Evolutionary conservation across 2,113 vertebrate species (phyloP).

Genomic region (Hypanus sabinus): DNA sequence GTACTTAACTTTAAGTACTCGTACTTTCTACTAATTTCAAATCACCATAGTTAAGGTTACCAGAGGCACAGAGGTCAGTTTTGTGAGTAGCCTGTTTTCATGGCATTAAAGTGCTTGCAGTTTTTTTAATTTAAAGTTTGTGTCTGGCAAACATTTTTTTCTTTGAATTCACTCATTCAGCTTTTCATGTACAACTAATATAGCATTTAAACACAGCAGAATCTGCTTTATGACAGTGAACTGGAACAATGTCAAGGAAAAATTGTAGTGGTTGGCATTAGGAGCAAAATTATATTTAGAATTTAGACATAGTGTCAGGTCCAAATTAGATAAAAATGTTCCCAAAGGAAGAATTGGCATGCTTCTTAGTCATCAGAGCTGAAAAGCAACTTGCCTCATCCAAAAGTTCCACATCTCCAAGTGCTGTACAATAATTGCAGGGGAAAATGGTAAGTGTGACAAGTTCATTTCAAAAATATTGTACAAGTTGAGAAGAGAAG

Average conservation of each 20-base stretch:
- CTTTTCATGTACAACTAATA: neutral
- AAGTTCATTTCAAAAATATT: neutral
- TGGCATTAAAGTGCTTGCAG: neutral
- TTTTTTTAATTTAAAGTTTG: slow-evolving; percentile 12
- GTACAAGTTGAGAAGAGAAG: neutral
- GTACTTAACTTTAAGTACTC: neutral
- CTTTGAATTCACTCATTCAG: slow-evolving; percentile 33
- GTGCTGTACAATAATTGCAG: neutral
- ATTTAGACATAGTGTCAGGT: neutral
- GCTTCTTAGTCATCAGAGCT: neutral
- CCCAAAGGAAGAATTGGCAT: neutral
- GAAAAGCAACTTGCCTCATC: neutral
- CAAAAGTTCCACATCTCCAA: neutral
- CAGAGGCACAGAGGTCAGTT: neutral
- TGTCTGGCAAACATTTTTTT: neutral
- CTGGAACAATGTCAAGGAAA: neutral
- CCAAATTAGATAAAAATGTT: neutral
- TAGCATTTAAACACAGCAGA: neutral
- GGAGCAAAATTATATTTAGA: neutral
- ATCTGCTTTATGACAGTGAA: neutral
- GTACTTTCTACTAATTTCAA: neutral
- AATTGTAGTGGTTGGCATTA: neutral
- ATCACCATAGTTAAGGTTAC: neutral
- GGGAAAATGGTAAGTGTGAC: neutral
- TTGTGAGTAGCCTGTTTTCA: slow-evolving; percentile 14